Evolutionary conservation across 1,140 invertebrate genomes (phyloP).

Genomic region (Philotrypesis tridentata): DNA sequence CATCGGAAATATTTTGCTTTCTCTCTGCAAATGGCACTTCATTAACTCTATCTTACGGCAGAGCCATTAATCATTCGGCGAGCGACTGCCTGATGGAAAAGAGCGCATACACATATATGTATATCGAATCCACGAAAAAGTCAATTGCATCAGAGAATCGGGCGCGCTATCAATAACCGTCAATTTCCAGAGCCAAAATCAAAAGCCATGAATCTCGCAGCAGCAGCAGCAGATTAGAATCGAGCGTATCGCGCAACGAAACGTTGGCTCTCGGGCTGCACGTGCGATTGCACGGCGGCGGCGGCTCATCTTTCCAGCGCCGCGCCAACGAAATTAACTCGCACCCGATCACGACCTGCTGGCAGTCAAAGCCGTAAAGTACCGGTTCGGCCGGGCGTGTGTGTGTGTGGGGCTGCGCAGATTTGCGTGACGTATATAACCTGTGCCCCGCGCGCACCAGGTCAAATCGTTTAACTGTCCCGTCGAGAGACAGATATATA

Average conservation of each 20-base stretch:
- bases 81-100: not conserved
- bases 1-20: not conserved
- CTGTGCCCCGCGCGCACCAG: not conserved
- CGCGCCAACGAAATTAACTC: constrained; percentile 12
- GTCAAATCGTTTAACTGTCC: constrained; percentile 32
- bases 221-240: constrained; percentile 5
- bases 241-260: not conserved
- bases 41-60: not conserved
- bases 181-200: not conserved
- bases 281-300: not conserved
- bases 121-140: not conserved
- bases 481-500: too few relatives aligned
- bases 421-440: not conserved
- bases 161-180: not conserved
- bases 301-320: not conserved
- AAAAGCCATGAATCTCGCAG: not conserved
- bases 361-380: constrained; percentile 6
- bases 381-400: not conserved
- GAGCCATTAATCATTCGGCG: not conserved
- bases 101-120: too few relatives aligned
- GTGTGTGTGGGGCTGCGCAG: too few relatives aligned
- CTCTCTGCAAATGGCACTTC: not conserved
- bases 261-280: not conserved
- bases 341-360: constrained; percentile 25
- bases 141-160: not conserved